Conservation (phyloP, 2,888 invertebrate species). For the Molorchus minor region DNA sequence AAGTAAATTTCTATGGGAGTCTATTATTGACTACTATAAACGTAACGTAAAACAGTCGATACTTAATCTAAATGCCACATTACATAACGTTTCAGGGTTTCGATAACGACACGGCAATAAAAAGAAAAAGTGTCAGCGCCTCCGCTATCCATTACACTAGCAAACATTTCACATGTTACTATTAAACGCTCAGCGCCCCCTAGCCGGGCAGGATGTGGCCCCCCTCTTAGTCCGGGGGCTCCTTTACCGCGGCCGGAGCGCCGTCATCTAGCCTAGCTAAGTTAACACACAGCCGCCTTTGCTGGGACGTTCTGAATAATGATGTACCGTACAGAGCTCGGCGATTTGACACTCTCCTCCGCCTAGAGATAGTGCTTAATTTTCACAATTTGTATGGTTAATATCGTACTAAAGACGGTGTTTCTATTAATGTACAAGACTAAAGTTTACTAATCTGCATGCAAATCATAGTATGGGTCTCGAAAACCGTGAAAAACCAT, state of each 20-base stretch:
- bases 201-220: slow-evolving; percentile 49
- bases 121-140: slow-evolving; percentile 7
- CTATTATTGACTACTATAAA: too few species aligned
- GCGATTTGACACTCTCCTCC: slow-evolving; percentile 33
- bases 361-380: slow-evolving; percentile 26
- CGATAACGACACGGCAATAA: background rate
- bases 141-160: slow-evolving; percentile 5
- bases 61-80: too few species aligned
- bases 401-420: slow-evolving; percentile 7
- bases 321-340: slow-evolving; percentile 27
- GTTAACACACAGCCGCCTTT: slow-evolving; percentile 22
- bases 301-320: slow-evolving; percentile 30
- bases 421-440: slow-evolving; percentile 5
- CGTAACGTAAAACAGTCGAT: too few species aligned
- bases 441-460: slow-evolving; percentile 34
- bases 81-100: slow-evolving; percentile 15
- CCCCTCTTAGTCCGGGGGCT: slow-evolving; percentile 59
- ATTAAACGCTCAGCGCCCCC: slow-evolving; percentile 54
- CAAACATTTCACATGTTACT: slow-evolving; percentile 13
- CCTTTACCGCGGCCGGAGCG: slow-evolving; percentile 45
- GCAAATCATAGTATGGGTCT: slow-evolving; percentile 25
- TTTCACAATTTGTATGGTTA: slow-evolving; percentile 25
- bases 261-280: slow-evolving; percentile 35
- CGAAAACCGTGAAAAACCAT: slow-evolving; percentile 45
- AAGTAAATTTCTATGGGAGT: too few species aligned